These are phyloP conservation scores for Spialia ferax DNA, from an alignment of 2,888 invertebrate genomes.

Conservation along the genomic window DNA sequence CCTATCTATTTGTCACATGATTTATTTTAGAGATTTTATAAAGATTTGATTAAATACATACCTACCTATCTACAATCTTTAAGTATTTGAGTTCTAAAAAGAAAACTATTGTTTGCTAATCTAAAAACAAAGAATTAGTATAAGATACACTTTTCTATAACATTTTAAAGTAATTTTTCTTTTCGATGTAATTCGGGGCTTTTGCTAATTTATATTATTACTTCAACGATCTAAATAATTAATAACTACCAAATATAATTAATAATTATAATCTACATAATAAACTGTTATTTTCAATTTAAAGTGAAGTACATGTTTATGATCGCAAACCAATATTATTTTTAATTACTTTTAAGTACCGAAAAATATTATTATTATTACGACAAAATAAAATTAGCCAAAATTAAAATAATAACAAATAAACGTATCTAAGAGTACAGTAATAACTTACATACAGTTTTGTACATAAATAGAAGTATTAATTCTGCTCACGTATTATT, in stretches of 20 bases:
- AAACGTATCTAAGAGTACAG: no score
- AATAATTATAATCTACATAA: no score
- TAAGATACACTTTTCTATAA: not conserved
- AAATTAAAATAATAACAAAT: not conserved
- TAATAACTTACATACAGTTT: not conserved
- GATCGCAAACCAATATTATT: no score
- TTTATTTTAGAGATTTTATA: slow-evolving; percentile 1
- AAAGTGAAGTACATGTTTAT: not conserved
- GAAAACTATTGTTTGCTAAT: slow-evolving; percentile 9
- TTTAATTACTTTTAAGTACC: not conserved
- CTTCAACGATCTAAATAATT: no score
- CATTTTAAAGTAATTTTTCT: not conserved
- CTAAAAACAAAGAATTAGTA: not conserved
- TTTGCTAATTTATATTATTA: slow-evolving; percentile 11
- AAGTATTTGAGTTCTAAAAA: slow-evolving; percentile 32
- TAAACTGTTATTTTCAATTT: no score
- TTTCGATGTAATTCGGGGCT: slow-evolving; percentile 23
- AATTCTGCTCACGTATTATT: not conserved
- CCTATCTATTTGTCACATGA: slow-evolving; percentile 37
- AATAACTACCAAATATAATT: no score
- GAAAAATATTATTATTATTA: not conserved
- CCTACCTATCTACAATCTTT: slow-evolving; percentile 48
- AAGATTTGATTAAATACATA: slow-evolving; percentile 42
- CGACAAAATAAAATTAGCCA: not conserved
- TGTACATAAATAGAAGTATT: not conserved